phyloP scores from a whole-genome alignment of 2,888 invertebrate genomes.

The Athalia circularis region DNA sequence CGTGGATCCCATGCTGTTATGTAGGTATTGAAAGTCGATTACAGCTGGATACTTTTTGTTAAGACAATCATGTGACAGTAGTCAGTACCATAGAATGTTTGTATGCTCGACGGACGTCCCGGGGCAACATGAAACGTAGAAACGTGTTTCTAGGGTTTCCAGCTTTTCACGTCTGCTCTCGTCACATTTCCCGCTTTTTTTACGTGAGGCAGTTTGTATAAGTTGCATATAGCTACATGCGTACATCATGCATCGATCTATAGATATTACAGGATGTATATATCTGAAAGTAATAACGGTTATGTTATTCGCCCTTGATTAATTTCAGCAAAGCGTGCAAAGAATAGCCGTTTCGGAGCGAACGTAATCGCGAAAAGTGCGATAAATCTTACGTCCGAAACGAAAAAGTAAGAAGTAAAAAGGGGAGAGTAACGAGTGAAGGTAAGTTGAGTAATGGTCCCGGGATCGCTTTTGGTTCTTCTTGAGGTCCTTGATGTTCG shows the following conservation, averaged over 20 bases:
- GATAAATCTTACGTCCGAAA: slow-evolving; percentile 38
- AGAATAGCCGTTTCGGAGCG: slow-evolving; percentile 37
- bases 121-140: background rate
- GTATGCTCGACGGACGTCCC: background rate
- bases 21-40: slow-evolving; percentile 18
- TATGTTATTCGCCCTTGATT: slow-evolving; percentile 37
- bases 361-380: slow-evolving; percentile 36
- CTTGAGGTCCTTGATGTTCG: slow-evolving; percentile 19
- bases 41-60: background rate
- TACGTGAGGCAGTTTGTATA: slow-evolving; percentile 17
- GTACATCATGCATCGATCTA: slow-evolving; percentile 6
- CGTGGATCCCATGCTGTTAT: background rate
- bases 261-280: background rate
- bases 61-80: background rate
- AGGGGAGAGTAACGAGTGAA: slow-evolving; percentile 41
- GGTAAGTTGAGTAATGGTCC: slow-evolving; percentile 42
- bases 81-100: background rate
- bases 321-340: slow-evolving; percentile 40
- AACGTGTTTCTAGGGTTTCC: background rate
- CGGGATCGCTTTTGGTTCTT: slow-evolving; percentile 26
- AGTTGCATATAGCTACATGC: slow-evolving; percentile 6
- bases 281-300: slow-evolving; percentile 22
- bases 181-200: slow-evolving; percentile 1
- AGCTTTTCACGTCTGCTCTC: background rate
- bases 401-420: slow-evolving; percentile 41